These are phyloP conservation scores for Corydoras sp. DNA, from an alignment of 2,113 vertebrate genomes.

Conservation along the genomic window DNA sequence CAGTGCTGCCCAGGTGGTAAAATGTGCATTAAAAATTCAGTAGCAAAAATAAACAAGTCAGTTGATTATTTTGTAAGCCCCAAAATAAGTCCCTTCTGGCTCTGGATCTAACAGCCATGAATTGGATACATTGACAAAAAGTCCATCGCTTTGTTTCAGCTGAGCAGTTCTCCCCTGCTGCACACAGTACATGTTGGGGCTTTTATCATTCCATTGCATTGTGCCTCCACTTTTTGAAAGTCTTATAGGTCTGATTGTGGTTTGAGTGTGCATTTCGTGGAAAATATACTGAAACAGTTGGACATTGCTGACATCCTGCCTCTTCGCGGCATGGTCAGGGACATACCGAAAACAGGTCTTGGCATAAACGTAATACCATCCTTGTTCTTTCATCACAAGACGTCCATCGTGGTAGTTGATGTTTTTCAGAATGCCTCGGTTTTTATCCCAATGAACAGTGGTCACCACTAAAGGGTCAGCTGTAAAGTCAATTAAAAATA, in stretches of 20 bases:
- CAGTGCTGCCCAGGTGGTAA: neutral
- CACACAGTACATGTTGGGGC: conserved; percentile 91
- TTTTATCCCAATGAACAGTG: conserved; percentile 77
- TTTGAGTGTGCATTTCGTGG: conserved; percentile 74
- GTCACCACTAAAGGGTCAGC: conserved; percentile 43
- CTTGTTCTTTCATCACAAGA: conserved; percentile 76
- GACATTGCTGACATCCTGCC: conserved; percentile 66
- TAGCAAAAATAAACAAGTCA: conserved; percentile 63
- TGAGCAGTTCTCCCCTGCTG: conserved; percentile 84
- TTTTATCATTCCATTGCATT: conserved; percentile 75
- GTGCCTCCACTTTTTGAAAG: conserved; percentile 89
- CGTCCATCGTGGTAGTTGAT: conserved; percentile 71
- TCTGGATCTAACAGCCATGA: conserved; percentile 80
- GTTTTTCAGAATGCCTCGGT: conserved; percentile 69
- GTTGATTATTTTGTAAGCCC: conserved; percentile 85
- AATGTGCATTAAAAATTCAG: conserved; percentile 57
- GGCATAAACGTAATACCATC: conserved; percentile 91
- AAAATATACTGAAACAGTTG: conserved; percentile 87
- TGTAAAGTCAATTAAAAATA: conserved; percentile 28
- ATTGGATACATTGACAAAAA: conserved; percentile 85
- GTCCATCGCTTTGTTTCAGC: conserved; percentile 74
- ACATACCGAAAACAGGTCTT: conserved; percentile 88
- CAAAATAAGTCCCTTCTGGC: conserved; percentile 86
- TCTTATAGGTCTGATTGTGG: conserved; percentile 61
- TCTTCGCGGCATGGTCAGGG: conserved; percentile 11